Percentiles rank a stretch among this genome's conserved stretches.
phyloP scores from a whole-genome alignment of 2,888 invertebrate genomes.

The Rhogogaster chlorosoma region DNA sequence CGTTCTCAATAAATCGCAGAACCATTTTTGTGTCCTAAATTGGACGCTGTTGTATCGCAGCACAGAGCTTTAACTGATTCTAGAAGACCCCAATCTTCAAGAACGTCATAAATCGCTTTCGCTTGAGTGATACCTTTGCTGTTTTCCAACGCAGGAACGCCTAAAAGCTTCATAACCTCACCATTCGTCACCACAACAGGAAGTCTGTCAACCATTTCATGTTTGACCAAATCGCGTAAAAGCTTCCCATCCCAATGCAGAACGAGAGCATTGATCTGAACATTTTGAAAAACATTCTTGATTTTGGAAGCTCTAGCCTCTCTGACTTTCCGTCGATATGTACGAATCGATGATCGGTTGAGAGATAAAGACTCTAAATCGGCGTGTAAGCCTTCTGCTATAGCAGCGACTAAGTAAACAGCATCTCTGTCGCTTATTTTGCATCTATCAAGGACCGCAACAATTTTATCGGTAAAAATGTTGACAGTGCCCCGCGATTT shows the following conservation, averaged over 20 bases:
- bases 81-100: constrained; percentile 42
- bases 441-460: constrained; percentile 43
- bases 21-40: constrained; percentile 2
- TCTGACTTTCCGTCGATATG: constrained; percentile 27
- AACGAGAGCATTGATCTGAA: constrained; percentile 24
- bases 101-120: constrained; percentile 31
- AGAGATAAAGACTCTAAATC: constrained; percentile 18
- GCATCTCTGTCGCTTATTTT: constrained; percentile 44
- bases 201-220: not conserved
- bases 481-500: constrained; percentile 16
- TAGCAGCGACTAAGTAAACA: constrained; percentile 30
- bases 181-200: constrained; percentile 18
- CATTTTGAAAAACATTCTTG: constrained; percentile 15
- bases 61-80: constrained; percentile 25
- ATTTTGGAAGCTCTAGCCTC: constrained; percentile 13
- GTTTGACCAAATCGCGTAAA: not conserved
- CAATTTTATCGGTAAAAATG: constrained; percentile 24
- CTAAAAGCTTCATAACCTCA: not conserved
- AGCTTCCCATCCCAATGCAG: constrained; percentile 53
- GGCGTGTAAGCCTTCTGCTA: constrained; percentile 12
- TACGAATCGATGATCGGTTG: constrained; percentile 43
- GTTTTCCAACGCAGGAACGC: not conserved
- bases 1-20: too few species aligned
- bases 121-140: constrained; percentile 33
- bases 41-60: not conserved